Evolutionary conservation across 2,797 vertebrate species (phyloP).

Genomic region (Ateles fusciceps): DNA sequence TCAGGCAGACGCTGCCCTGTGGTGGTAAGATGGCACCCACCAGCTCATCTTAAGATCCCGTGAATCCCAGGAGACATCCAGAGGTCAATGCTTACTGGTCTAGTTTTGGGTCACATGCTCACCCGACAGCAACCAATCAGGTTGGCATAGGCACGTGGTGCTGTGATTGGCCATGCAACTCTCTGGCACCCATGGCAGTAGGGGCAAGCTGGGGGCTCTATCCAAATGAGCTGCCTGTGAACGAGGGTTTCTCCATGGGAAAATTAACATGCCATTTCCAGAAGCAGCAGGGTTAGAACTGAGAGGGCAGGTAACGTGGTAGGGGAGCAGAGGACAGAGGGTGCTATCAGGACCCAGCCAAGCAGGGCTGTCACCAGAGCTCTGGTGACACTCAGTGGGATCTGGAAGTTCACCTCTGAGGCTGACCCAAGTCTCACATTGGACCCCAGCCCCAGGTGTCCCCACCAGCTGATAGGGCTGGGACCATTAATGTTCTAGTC

Average conservation of each 20-base stretch:
- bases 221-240: background rate
- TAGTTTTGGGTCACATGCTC: background rate
- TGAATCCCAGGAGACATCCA: background rate
- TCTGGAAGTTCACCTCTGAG: background rate
- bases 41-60: background rate
- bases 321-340: background rate
- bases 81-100: background rate
- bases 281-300: background rate
- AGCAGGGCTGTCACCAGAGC: background rate
- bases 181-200: background rate
- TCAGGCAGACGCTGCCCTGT: background rate
- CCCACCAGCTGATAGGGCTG: accelerated
- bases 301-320: background rate
- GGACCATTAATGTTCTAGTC: background rate
- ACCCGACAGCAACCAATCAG: background rate
- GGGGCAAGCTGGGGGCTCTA: too few relatives aligned
- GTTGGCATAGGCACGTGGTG: background rate
- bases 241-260: background rate
- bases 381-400: background rate
- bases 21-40: background rate
- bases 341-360: background rate
- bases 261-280: background rate
- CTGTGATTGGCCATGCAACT: background rate
- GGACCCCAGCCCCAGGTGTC: background rate
- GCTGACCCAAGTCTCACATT: background rate